Evolutionary conservation across 2,888 invertebrate genomes (phyloP).

Genomic region (Heliconius cydno): DNA sequence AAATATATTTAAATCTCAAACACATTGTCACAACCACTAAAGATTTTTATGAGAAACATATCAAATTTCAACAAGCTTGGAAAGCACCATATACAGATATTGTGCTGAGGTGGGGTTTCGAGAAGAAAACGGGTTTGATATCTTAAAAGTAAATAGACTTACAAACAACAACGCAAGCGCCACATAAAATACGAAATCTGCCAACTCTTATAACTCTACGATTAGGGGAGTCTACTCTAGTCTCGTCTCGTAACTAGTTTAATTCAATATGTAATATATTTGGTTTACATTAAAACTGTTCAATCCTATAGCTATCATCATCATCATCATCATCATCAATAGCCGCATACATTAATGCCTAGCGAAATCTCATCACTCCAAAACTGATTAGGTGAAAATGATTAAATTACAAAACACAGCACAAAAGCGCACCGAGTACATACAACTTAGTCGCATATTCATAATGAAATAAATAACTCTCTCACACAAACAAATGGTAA

Average conservation of each 20-base stretch:
- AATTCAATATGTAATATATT: conserved; percentile 56
- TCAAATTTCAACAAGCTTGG: conserved; percentile 58
- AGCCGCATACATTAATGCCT: conserved; percentile 42
- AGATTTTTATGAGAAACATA: conserved; percentile 60
- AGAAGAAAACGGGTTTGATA: conserved; percentile 35
- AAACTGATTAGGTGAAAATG: conserved; percentile 48
- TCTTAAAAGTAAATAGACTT: conserved; percentile 37
- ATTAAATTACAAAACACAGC: conserved; percentile 55
- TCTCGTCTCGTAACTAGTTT: conserved; percentile 46
- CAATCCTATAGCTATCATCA: conserved; percentile 39
- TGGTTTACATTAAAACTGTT: conserved; percentile 59
- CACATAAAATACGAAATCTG: conserved; percentile 51
- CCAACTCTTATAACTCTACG: conserved; percentile 48
- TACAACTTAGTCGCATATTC: conserved; percentile 44
- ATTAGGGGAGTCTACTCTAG: conserved; percentile 53
- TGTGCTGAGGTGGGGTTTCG: conserved; percentile 67
- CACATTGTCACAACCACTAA: conserved; percentile 75
- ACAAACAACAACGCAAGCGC: conserved; percentile 48
- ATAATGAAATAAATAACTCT: not conserved
- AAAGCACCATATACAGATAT: conserved; percentile 68
- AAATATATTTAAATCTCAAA: conserved; percentile 66
- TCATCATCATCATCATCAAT: too few species aligned
- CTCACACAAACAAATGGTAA: conserved; percentile 53
- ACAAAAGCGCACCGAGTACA: conserved; percentile 53
- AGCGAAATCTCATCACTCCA: conserved; percentile 41